Evolutionary conservation across 2,888 invertebrate genomes (phyloP), one percentile per base, ranked within the genome.

Genomic region (Hypsopygia costalis): DNA sequence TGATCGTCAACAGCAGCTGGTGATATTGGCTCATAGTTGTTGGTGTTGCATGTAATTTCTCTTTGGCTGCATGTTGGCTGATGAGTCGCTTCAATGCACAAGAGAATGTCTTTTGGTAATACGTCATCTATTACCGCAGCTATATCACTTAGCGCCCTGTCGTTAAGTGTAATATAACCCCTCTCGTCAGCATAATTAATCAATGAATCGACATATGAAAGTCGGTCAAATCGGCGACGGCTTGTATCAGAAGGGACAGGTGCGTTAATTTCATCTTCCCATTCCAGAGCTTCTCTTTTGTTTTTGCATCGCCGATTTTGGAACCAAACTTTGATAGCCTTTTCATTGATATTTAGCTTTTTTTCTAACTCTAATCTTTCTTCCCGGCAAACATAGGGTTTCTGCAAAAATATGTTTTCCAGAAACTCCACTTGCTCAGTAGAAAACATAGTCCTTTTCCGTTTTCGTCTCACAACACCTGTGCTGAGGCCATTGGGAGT

Each of bases 261-360:
- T 9, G 27, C 6, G n/a, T 27, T n/a, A n/a, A 35, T 7, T 27
- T 28, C 16, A 12, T 36, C 11, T n/a, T 11, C 35, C 11, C n/a
- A 12, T 12, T 36, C 35, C 6, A n/a, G 28, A 12, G 28, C 35
- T 12, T 36, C 35, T 55, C 90, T 92, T 60, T 92, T 93, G 49
- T 65, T 75, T 51, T 92, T 92, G 91, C 94, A 92, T 0, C 94
- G 76, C 0, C 94, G 85, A 63, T 94, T 94, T 63, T 95, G 94
- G 62, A 95, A 95, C 94, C 94, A 94, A 8, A 94, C 93, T 72
- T 94, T 94, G 29, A 95, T 92, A 56, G 94, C 93, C 35, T 93
- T 81, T 57, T 95, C 94, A 5, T 91, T 90, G 0, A 95, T 77
- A 41, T 86, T 81, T 0, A 94, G 78, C 3, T 77, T 63, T 0